Evolutionary conservation across 2,113 vertebrate genomes (phyloP).

Genomic region (Hystrix brachyura): DNA sequence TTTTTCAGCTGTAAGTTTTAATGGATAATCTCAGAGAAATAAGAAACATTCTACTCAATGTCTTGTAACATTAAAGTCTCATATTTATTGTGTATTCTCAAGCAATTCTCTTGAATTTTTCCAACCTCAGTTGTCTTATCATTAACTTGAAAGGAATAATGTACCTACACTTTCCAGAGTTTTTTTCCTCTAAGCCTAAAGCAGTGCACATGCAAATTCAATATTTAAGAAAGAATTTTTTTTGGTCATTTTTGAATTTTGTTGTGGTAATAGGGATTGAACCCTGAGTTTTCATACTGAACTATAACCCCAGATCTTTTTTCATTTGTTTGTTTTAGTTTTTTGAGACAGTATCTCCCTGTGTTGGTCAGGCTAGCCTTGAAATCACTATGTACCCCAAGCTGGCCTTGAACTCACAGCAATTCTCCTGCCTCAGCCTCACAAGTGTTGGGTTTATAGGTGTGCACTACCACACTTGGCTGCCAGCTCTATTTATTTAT

Average conservation of each 20-base stretch:
- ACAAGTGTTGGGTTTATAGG: not conserved
- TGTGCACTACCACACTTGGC: not conserved
- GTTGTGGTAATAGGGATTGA: too few species aligned
- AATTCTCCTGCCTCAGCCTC: not conserved
- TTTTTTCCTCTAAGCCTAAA: not conserved
- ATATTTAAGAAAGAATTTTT: too few species aligned
- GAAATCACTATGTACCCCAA: not conserved
- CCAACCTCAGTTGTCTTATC: not conserved
- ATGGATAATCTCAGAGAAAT: not conserved
- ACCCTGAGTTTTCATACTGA: too few species aligned
- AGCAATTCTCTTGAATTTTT: not conserved
- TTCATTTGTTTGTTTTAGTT: not conserved
- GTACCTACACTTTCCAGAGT: not conserved
- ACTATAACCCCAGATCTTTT: not conserved
- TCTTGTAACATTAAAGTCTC: not conserved
- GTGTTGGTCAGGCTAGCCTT: not conserved
- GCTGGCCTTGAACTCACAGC: not conserved
- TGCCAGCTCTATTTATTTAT: not conserved
- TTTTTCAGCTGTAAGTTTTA: not conserved
- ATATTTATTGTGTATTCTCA: not conserved
- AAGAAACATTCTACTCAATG: not conserved
- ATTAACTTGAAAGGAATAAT: not conserved
- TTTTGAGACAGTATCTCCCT: not conserved
- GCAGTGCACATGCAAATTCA: not conserved
- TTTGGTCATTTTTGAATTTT: too few species aligned